phyloP scores from a whole-genome alignment of 2,888 invertebrate genomes.

The Disparrhopalites patrizii region DNA sequence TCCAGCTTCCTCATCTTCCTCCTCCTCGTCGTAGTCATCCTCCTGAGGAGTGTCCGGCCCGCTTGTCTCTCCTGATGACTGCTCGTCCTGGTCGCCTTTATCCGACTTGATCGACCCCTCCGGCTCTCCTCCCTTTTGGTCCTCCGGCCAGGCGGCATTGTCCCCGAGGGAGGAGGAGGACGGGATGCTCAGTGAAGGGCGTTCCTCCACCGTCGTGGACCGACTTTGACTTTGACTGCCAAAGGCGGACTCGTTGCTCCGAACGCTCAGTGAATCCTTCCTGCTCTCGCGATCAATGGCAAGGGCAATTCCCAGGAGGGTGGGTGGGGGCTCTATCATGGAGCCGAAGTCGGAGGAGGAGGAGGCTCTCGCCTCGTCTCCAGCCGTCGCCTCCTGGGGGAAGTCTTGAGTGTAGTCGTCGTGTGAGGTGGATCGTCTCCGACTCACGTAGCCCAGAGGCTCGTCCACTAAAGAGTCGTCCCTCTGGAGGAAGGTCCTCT shows the following conservation, averaged over 20 bases:
- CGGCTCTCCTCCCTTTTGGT: slow-evolving; percentile 11
- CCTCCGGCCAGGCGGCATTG: slow-evolving; percentile 37
- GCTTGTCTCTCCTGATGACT: slow-evolving; percentile 78
- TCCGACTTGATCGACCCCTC: slow-evolving; percentile 14
- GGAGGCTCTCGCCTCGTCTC: not conserved
- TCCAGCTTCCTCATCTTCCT: slow-evolving; percentile 26
- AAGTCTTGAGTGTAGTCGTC: slow-evolving; percentile 45
- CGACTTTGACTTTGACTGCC: slow-evolving; percentile 45
- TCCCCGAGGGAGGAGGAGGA: slow-evolving; percentile 46
- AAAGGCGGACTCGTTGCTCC: slow-evolving; percentile 49
- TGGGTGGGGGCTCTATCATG: slow-evolving; percentile 47
- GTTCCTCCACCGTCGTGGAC: slow-evolving; percentile 38
- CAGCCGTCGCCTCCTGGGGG: not conserved
- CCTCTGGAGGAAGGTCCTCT: slow-evolving; percentile 39
- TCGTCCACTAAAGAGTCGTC: slow-evolving; percentile 48
- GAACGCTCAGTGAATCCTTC: slow-evolving; percentile 44
- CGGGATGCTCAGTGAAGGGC: slow-evolving; percentile 44
- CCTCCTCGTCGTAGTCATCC: slow-evolving; percentile 67
- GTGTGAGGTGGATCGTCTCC: slow-evolving; percentile 44
- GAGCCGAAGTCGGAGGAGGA: slow-evolving; percentile 43
- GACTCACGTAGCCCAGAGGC: slow-evolving; percentile 47
- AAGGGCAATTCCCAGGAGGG: slow-evolving; percentile 8
- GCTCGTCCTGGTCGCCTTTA: slow-evolving; percentile 33
- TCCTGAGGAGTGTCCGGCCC: slow-evolving; percentile 78
- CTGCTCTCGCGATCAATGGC: slow-evolving; percentile 10